Evolutionary conservation across 1,140 invertebrate species (phyloP).

Genomic region (Drosophila virilis): DNA sequence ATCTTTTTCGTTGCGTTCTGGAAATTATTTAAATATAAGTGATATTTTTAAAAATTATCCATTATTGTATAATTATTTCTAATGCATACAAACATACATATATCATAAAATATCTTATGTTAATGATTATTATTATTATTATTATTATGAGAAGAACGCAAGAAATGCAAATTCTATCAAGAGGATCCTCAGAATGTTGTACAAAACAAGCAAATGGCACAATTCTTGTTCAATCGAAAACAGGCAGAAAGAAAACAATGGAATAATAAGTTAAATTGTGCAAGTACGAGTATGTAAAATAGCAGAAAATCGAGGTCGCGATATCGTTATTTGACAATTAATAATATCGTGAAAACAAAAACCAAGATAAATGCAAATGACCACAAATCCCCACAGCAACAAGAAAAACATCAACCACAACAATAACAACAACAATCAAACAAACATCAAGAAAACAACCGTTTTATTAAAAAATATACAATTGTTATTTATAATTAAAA

Average conservation of each 20-base stretch:
- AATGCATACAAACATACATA: constrained; percentile 52
- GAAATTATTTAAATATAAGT: constrained; percentile 82
- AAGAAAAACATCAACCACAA: constrained; percentile 34
- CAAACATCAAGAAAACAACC: constrained; percentile 50
- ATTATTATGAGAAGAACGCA: constrained; percentile 32
- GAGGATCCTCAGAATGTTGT: constrained; percentile 60
- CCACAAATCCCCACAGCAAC: constrained; percentile 53
- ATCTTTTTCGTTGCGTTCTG: constrained; percentile 79
- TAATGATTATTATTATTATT: constrained; percentile 44
- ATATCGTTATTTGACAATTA: constrained; percentile 32
- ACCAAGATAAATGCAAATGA: constrained; percentile 40
- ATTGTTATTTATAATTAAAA: constrained; percentile 83
- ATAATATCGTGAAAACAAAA: constrained; percentile 5
- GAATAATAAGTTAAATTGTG: constrained; percentile 14
- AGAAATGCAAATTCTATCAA: constrained; percentile 60
- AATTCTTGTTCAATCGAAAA: constrained; percentile 28
- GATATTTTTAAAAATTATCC: constrained; percentile 80
- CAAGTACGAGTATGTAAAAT: constrained; percentile 24
- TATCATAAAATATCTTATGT: constrained; percentile 46
- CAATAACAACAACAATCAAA: constrained; percentile 42
- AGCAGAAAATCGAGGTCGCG: constrained; percentile 34
- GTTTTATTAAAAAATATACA: constrained; percentile 82
- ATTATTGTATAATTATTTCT: constrained; percentile 80
- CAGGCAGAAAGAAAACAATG: neutral
- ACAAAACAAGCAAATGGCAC: constrained; percentile 28